Base-by-base conservation (phyloP, 1,140 invertebrate genomes). In the Drosophila sulfurigaster region DNA sequence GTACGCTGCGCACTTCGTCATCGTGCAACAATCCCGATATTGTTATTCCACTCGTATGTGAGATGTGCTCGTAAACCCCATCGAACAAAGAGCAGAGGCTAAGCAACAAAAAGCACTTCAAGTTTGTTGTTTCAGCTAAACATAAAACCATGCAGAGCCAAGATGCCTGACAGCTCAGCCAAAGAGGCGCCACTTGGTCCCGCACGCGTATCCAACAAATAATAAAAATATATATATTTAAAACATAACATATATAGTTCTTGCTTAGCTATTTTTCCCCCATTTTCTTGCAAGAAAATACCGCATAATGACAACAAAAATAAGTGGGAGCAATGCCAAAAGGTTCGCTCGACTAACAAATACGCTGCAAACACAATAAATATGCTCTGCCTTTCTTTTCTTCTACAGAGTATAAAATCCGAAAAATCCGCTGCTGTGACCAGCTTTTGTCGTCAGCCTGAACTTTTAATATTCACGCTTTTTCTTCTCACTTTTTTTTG, bases 201-300 rank as follows among this genome's bases (percentile, higher is more conserved):
- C 46, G 16, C 16, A 28, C 63, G 38, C 15, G 28, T 15, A 35
- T 30, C 49, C 49, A 41, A 49, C 57, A 56, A 41, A 69, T 62
- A 62, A 56, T 62, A 67, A 74, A 74, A 69, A 25, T 0, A 25
- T 25, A n/a, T 69, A 54, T 57, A 69, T 56, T 62, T 54, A 48
- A 56, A 54, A 72, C 43, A 16, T 7, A 54, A 72, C 43, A 16
- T 7, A 59, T 51, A 0, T 46, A 25, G 3, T 57, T 8, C 11
- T 59, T 11, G 6, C 35, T 28, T 28, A 43, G 25, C 25, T 30
- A 2, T 25, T 45, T 13, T 60, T 46, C 2, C 20, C 7, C 5
- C 10, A 49, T 16, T 62, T 30, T 62, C 20, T 35, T 49, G 46
- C 16, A 30, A 54, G 28, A 28, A 63, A 70, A 70, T 63, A 32